Evolutionary conservation across 2,888 invertebrate species (phyloP).

Genomic region (Strigamia transsilvanica): DNA sequence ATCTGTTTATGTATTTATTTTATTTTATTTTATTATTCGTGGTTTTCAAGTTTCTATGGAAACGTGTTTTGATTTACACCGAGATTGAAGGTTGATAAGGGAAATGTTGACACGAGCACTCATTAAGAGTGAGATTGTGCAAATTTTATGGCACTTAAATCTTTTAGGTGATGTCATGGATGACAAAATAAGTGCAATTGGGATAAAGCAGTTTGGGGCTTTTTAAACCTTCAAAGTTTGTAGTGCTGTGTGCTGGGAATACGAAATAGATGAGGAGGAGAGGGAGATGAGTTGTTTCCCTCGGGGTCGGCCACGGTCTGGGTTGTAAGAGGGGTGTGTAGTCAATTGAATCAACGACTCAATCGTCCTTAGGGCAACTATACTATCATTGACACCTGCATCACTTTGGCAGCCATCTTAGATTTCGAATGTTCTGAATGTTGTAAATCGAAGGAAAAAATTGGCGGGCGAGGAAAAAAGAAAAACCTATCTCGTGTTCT

Average conservation of each 20-base stretch:
- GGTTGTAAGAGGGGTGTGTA: slow-evolving; percentile 6
- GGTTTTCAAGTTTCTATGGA: slow-evolving; percentile 1
- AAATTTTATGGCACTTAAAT: slow-evolving; percentile 35
- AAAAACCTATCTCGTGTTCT: no score
- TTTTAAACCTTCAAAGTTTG: slow-evolving; percentile 5
- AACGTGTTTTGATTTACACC: background rate
- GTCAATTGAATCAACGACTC: slow-evolving; percentile 31
- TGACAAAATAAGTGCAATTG: slow-evolving; percentile 7
- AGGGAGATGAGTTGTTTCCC: slow-evolving; percentile 15
- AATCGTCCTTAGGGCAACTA: slow-evolving; percentile 6
- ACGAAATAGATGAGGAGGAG: background rate
- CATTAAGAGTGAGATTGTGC: slow-evolving; percentile 31
- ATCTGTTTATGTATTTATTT: background rate
- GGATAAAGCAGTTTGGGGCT: background rate
- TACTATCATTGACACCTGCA: background rate
- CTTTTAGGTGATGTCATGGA: slow-evolving; percentile 24
- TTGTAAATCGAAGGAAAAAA: no score
- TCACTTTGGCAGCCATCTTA: background rate
- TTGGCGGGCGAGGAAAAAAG: no score
- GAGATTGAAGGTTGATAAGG: slow-evolving; percentile 13
- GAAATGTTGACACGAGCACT: slow-evolving; percentile 24
- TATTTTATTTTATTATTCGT: background rate
- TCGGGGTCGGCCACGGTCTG: slow-evolving; percentile 22
- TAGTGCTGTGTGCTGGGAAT: background rate
- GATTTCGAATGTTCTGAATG: background rate